Evolutionary conservation across 2,113 vertebrate species (phyloP).

Genomic region (Gnathonemus longibarbis): DNA sequence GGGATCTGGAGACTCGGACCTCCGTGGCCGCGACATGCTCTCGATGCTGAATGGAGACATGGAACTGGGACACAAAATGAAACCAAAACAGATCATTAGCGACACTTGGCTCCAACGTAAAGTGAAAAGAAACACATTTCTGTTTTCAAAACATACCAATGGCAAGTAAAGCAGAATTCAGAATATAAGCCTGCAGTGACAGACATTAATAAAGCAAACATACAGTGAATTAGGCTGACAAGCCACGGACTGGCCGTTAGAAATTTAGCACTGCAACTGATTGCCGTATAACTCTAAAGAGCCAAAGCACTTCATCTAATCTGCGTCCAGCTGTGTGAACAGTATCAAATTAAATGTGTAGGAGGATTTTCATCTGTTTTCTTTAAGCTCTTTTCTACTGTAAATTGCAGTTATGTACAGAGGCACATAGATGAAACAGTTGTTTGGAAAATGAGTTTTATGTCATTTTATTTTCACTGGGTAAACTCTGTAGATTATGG

Average conservation of each 20-base stretch:
- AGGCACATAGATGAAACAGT: background rate
- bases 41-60: constrained; percentile 81
- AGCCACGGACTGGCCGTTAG: background rate
- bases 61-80: constrained; percentile 59
- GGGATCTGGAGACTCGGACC: constrained; percentile 76
- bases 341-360: background rate
- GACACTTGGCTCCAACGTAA: background rate
- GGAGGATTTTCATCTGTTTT: background rate
- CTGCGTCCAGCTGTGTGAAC: background rate
- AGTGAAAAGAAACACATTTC: background rate
- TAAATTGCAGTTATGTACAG: background rate
- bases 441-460: background rate
- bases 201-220: background rate
- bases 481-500: background rate
- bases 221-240: background rate
- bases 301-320: background rate
- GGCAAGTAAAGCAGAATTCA: background rate
- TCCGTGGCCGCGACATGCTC: constrained; percentile 65
- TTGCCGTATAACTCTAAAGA: background rate
- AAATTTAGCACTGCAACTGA: background rate
- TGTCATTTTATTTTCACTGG: background rate
- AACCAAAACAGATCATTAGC: background rate
- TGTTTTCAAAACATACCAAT: background rate
- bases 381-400: background rate
- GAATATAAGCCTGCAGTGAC: background rate